Evolutionary conservation across 92 coral and sea anemone genomes (phyloP), one percentile per base, ranked within the genome.

Genomic region (Porites evermanni): DNA sequence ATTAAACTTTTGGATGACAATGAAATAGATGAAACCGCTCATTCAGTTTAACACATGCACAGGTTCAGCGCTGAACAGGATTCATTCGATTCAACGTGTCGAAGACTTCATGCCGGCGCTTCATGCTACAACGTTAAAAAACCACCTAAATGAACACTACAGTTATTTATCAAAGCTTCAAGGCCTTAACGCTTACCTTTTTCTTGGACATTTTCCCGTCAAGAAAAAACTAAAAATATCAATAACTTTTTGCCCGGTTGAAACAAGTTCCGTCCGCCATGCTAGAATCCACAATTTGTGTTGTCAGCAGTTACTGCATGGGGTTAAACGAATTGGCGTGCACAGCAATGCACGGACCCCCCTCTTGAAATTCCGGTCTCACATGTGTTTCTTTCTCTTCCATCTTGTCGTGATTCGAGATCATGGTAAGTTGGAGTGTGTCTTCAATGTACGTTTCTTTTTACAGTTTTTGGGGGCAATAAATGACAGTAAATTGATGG

Each of bases 371-470:
- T 82, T 60, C 80, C 21, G 70, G 68, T 53, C 81, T 88, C 93
- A 72, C 93, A 87, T 90, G 93, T 87, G 80, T 76, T 56, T 64
- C 91, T 81, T 82, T 87, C 91, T 87, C 84, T 91, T 77, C 73
- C 79, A 82, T 82, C 84, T 84, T 86, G 86, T 80, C 51, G 88
- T 81, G 82, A 75, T 20, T 68, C 50, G 79, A 44, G 78, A 91
- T 53, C 81, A 91, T 91, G 93, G 93, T 91, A 83, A 72, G 93
- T 91, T 16, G 2, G 19, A 12, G 26, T 4, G 26, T 76, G 32
- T 66, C 19, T 68, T n/a, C 19, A 16, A 44, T 14, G 4, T 38
- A 19, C 67, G 56, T 1, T 53, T 2, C 18, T 0, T 78, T 67
- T 77, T 32, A 59, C 19, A 66, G 52, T 2, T 1, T 58, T 16